These are phyloP conservation scores for Dendrocincla tyrannina DNA, from an alignment of 2,797 vertebrate genomes.

Conservation along the genomic window DNA sequence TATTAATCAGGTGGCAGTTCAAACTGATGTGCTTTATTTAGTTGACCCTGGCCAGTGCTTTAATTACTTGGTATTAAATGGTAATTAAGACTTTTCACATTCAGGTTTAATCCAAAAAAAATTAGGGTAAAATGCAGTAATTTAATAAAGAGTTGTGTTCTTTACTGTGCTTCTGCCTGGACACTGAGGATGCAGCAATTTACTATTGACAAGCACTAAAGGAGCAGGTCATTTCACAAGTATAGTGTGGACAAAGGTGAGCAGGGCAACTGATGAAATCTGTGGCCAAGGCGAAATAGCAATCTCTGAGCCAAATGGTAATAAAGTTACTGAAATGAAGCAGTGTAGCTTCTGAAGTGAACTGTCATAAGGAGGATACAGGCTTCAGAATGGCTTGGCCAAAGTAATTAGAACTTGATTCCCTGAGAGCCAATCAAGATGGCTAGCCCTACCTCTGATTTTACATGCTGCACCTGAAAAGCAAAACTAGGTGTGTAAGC, in stretches of 20 bases:
- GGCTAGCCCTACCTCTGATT: slow-evolving; percentile 4
- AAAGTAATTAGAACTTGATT: slow-evolving; percentile 77
- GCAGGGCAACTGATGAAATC: slow-evolving; percentile 97
- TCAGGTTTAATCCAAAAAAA: slow-evolving; percentile 74
- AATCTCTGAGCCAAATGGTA: slow-evolving; percentile 94
- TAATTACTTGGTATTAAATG: slow-evolving; percentile 81
- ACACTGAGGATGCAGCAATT: slow-evolving; percentile 82
- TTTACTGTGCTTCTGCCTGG: slow-evolving; percentile 74
- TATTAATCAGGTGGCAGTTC: slow-evolving; percentile 76
- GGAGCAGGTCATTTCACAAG: slow-evolving; percentile 92
- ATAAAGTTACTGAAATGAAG: slow-evolving; percentile 97
- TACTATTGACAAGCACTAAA: slow-evolving; percentile 90
- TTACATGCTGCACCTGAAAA: not conserved
- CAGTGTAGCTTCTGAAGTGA: slow-evolving; percentile 86
- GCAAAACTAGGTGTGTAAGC: not conserved
- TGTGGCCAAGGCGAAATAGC: slow-evolving; percentile 96
- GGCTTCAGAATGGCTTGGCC: slow-evolving; percentile 80
- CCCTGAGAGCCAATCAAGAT: slow-evolving; percentile 27
- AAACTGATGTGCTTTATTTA: slow-evolving; percentile 66
- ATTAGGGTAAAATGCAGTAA: slow-evolving; percentile 74
- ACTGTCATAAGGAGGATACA: slow-evolving; percentile 89
- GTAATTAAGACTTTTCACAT: slow-evolving; percentile 83
- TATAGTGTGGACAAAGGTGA: slow-evolving; percentile 94
- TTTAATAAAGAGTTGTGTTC: slow-evolving; percentile 79
- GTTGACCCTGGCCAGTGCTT: slow-evolving; percentile 63